Conservation (phyloP, 1,140 invertebrate genomes). For the Trichomalopsis sarcophagae region DNA sequence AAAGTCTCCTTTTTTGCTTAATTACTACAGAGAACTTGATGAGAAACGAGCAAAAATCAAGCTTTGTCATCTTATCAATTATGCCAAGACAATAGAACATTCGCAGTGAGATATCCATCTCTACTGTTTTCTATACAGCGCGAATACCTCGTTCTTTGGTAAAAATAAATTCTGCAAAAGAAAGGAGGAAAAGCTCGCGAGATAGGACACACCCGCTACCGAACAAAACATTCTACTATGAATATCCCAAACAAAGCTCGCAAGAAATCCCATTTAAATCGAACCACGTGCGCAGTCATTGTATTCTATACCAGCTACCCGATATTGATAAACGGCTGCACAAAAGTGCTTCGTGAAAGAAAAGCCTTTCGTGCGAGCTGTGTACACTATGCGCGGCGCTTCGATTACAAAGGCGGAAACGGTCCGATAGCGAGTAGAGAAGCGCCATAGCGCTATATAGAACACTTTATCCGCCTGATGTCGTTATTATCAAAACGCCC, state of each 20-base stretch:
- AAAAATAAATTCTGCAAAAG: not conserved
- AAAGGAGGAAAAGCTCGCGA: not conserved
- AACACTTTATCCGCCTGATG: not conserved
- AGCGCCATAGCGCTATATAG: not conserved
- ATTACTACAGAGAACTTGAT: not conserved
- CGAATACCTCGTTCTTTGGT: not conserved
- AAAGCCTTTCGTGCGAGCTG: not conserved
- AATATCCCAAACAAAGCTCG: not conserved
- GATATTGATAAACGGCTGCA: not conserved
- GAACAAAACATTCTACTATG: not conserved
- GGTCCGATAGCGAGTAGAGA: not conserved
- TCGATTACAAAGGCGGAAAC: not conserved
- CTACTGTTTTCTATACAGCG: no score
- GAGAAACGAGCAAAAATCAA: not conserved
- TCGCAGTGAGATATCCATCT: no score
- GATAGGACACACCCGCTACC: not conserved
- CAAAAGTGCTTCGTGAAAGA: not conserved
- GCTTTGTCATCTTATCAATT: not conserved
- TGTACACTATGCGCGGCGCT: not conserved
- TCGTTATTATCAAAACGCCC: not conserved
- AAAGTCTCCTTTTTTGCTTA: not conserved
- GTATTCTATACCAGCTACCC: not conserved
- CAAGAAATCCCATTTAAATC: slow-evolving; percentile 1
- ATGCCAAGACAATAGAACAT: not conserved
- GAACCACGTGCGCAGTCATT: not conserved